Base-by-base conservation (phyloP, 1,140 invertebrate species). In the Parasteatoda tepidariorum region DNA sequence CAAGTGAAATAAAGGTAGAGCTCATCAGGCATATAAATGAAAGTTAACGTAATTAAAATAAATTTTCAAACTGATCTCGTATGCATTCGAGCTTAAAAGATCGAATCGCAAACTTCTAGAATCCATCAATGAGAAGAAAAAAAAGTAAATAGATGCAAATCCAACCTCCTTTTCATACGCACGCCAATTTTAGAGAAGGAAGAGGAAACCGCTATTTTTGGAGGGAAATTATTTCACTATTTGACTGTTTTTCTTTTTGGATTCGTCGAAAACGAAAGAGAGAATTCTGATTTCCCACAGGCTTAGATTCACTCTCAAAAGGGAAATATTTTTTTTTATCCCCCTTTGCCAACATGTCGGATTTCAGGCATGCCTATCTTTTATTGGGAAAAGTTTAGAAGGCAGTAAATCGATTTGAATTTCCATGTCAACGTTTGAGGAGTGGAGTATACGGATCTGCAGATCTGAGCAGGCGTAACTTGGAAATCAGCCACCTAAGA, bases 351-450 rank as follows among this genome's bases (percentile, higher is more conserved):
- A 24, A 13, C 38, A 30, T 75, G 33, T 24, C 57, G 57, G 73
- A 33, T 62, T 62, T 18, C 28, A 48, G 28, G 26, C 30, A 31
- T 33, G n/a, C 18, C 59, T 31, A 33, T 75, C 55, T 61, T 30
- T 61, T 75, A 75, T 75, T 41, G 73, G 73, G 73, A 62, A 75
- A 75, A 75, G 73, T 75, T 75, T 75, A 75, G 73, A 54, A 28
- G 73, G 34, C 59, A 61, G 18, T 30, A 30, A 75, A 75, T 75
- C 73, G 73, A 75, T 75, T 75, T 18, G 57, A 66, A 75, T 75
- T 62, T 75, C 73, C 73, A 75, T 75, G 57, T 62, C 73, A 61
- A 38, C 57, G 24, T n/a, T 59, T 24, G 9, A 59, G 24, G 24
- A 41, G 66, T 38, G 34, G 26, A 48, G 48, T 57, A 55, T 71